Percentiles rank a stretch among this genome's conserved stretches.
These are phyloP conservation scores for Araneus ventricosus DNA, from an alignment of 1,140 invertebrate species.

Conservation along the genomic window DNA sequence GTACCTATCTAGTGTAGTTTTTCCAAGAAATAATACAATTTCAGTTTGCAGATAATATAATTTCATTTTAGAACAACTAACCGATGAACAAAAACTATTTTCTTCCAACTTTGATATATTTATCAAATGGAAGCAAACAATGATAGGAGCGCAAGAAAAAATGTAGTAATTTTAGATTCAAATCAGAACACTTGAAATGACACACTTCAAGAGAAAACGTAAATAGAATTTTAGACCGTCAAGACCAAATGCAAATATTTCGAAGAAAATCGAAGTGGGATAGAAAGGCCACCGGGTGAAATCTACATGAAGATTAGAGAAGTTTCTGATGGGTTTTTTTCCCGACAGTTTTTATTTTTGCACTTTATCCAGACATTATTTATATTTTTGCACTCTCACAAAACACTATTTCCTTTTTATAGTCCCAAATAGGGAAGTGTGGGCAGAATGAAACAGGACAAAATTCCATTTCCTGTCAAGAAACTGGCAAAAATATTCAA, in stretches of 20 bases:
- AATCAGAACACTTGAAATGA: constrained; percentile 53
- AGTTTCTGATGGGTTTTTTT: constrained; percentile 9
- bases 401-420: constrained; percentile 39
- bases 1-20: no score
- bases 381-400: constrained; percentile 31
- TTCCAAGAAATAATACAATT: no score
- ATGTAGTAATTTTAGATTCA: constrained; percentile 46
- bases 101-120: constrained; percentile 10
- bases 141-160: not conserved
- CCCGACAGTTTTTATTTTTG: not conserved
- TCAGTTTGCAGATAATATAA: no score
- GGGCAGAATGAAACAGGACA: constrained; percentile 7
- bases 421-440: not conserved
- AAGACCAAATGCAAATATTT: constrained; percentile 37
- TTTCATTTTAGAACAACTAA: no score
- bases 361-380: constrained; percentile 43
- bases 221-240: constrained; percentile 55
- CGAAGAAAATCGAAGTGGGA: constrained; percentile 44
- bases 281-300: constrained; percentile 27
- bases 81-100: not conserved
- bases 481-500: constrained; percentile 61
- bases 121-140: constrained; percentile 54
- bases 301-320: constrained; percentile 65
- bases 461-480: constrained; percentile 58
- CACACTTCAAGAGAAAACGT: constrained; percentile 46